Percentiles rank a stretch among this genome's conserved stretches.
Conservation (phyloP, 2,113 vertebrate genomes). For the Pachycephala philippinensis region DNA sequence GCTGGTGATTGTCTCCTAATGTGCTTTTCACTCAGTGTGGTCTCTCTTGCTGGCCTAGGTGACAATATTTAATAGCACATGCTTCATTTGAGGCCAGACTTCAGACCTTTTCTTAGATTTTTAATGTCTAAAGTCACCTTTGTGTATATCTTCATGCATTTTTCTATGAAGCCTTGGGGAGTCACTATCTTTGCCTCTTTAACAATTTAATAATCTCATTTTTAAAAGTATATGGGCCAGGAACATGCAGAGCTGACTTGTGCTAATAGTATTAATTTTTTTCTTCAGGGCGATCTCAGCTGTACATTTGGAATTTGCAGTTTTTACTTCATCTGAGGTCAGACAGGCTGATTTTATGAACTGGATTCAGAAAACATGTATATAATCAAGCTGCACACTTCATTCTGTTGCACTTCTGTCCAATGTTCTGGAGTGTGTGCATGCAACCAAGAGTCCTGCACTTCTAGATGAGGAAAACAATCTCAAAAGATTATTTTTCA, state of each 20-base stretch:
- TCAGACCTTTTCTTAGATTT: constrained; percentile 1
- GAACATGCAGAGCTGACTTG: not conserved
- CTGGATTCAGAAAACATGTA: not conserved
- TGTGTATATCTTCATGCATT: not conserved
- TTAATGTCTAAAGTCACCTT: constrained; percentile 47
- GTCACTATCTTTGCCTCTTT: constrained; percentile 1
- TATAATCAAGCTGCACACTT: not conserved
- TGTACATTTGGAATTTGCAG: not conserved
- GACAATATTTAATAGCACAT: constrained; percentile 20
- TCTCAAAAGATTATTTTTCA: not conserved
- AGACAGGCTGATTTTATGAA: not conserved
- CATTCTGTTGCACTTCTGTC: not conserved
- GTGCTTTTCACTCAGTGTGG: not conserved
- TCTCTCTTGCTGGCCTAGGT: not conserved
- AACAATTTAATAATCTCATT: constrained; percentile 14
- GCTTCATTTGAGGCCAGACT: constrained; percentile 12
- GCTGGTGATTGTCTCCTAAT: not conserved
- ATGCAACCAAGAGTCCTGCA: not conserved
- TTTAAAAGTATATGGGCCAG: not conserved
- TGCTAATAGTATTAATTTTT: not conserved
- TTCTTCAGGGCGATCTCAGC: not conserved
- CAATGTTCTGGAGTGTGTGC: not conserved
- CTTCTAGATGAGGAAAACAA: not conserved
- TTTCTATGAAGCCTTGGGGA: constrained; percentile 9
- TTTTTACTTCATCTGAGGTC: not conserved